Percentiles rank a stretch among this genome's conserved stretches.
phyloP scores from a whole-genome alignment of 2,797 vertebrate genomes.

The Paramormyrops hopkinsi region DNA sequence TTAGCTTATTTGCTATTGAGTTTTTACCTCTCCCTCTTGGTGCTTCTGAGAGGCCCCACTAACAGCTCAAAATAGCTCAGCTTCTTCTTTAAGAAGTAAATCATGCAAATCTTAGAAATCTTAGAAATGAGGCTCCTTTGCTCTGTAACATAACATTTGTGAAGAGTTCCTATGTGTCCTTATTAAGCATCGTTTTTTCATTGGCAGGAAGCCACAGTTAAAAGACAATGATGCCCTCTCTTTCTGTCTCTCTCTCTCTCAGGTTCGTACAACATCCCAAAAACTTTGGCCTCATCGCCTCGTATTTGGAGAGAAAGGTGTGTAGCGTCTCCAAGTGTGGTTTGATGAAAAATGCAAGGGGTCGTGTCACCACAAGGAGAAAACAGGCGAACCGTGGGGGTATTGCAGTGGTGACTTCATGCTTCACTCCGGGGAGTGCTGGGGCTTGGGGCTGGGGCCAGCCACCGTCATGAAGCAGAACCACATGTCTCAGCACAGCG shows the following conservation, averaged over 20 bases:
- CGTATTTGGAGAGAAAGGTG: slow-evolving; percentile 98
- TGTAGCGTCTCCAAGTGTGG: slow-evolving; percentile 29
- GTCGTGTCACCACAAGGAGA: not conserved
- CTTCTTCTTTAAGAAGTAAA: not conserved
- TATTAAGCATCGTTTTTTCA: not conserved
- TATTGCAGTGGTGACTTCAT: not conserved
- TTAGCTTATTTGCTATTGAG: not conserved
- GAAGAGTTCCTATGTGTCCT: not conserved
- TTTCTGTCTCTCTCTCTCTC: slow-evolving; percentile 25
- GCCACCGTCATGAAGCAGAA: not conserved
- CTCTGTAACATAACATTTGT: not conserved
- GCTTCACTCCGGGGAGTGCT: not conserved
- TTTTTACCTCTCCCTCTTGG: not conserved
- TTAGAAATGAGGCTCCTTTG: not conserved
- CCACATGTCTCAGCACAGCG: not conserved
- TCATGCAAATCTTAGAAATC: not conserved
- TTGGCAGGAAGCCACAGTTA: not conserved
- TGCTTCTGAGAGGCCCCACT: not conserved
- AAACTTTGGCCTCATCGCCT: slow-evolving; percentile 94
- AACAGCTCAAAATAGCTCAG: not conserved
- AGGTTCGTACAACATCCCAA: slow-evolving; percentile 98
- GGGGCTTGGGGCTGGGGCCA: not conserved
- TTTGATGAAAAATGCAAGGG: not conserved
- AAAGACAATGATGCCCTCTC: not conserved
- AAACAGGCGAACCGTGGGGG: not conserved